phyloP scores from a whole-genome alignment of 35 echinoderm and acorn worm species.

The Lytechinus variegatus region DNA sequence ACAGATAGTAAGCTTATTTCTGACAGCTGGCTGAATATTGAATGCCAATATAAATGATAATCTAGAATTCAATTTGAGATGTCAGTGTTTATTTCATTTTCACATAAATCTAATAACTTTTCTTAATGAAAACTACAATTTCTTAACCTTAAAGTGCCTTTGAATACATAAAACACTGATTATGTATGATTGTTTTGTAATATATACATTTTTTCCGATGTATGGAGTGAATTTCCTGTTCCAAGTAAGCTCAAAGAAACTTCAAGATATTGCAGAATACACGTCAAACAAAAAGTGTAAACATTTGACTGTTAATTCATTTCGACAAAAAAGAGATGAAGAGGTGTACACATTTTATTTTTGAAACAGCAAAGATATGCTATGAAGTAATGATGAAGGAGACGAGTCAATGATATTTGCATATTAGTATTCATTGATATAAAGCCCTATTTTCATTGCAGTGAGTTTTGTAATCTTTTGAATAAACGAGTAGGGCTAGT shows the following conservation, averaged over 20 bases:
- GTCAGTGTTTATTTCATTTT: background rate
- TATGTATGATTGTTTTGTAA: background rate
- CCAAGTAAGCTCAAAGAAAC: no score
- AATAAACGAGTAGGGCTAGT: background rate
- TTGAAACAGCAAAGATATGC: no score
- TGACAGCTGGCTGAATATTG: background rate
- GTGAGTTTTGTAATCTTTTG: background rate
- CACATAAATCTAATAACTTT: background rate
- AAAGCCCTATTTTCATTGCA: background rate
- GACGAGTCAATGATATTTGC: background rate
- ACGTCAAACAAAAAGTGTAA: no score
- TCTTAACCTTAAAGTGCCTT: background rate
- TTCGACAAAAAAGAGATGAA: no score
- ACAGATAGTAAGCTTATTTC: background rate
- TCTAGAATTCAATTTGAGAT: background rate
- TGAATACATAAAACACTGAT: background rate
- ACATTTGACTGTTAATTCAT: no score
- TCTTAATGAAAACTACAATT: background rate
- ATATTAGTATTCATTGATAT: background rate
- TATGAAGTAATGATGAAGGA: background rate
- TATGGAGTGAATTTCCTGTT: no score
- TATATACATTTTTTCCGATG: no score
- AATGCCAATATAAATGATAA: background rate
- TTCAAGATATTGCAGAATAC: no score
- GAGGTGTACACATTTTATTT: no score